A percentile compares a stretch with the other conserved stretches of the same genome.
Conservation (phyloP, 2,888 invertebrate species). For the Epinotia brunnichana region DNA sequence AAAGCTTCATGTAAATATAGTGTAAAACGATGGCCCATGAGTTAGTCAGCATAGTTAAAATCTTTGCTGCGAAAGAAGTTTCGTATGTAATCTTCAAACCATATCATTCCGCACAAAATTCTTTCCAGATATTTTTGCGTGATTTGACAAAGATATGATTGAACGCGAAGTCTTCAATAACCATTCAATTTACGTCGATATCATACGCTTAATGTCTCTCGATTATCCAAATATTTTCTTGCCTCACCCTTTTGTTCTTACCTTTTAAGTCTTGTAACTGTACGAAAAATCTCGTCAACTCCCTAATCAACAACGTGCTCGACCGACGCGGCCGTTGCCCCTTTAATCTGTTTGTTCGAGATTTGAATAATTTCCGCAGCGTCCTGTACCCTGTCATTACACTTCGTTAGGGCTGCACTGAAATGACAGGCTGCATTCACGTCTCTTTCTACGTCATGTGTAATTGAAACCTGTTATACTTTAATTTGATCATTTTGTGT, state of each 20-base stretch:
- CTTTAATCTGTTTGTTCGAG: constrained; percentile 43
- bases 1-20: neutral
- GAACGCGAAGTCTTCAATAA: neutral
- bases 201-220: neutral
- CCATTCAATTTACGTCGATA: neutral
- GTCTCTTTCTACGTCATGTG: neutral
- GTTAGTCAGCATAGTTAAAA: neutral
- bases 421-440: constrained; percentile 18
- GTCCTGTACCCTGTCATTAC: constrained; percentile 55
- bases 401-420: constrained; percentile 53
- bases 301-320: constrained; percentile 14
- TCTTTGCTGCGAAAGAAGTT: neutral
- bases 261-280: neutral
- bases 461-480: constrained; percentile 21
- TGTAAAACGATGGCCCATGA: neutral
- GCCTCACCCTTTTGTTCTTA: neutral
- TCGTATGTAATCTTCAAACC: neutral
- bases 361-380: constrained; percentile 54
- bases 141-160: neutral
- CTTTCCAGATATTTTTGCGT: neutral
- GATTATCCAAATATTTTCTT: neutral
- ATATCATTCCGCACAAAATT: too few species aligned
- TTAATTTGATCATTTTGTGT: neutral
- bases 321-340: constrained; percentile 36
- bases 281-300: neutral